Evolutionary conservation across 2,797 vertebrate genomes (phyloP).

Genomic region (Mareca penelope): DNA sequence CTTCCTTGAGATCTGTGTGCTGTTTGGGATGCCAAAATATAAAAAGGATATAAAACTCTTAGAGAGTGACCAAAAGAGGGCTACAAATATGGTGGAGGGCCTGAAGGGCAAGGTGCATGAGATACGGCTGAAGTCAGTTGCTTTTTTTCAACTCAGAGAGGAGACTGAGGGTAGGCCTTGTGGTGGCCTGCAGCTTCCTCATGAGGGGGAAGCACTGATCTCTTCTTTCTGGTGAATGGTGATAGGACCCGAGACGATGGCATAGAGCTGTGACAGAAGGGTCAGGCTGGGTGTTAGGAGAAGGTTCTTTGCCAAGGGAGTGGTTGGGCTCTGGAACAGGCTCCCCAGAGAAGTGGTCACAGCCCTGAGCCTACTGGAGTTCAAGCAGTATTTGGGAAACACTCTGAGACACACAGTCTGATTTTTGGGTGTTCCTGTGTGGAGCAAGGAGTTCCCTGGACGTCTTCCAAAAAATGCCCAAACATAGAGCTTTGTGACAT

Average conservation of each 20-base stretch:
- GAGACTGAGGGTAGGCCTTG: background rate
- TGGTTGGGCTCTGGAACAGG: background rate
- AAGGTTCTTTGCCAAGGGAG: background rate
- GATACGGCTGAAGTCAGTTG: background rate
- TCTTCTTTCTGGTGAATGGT: background rate
- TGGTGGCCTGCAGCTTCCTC: background rate
- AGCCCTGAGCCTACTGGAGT: fast-evolving
- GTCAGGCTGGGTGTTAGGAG: background rate
- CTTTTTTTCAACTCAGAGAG: background rate
- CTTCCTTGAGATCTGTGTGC: background rate
- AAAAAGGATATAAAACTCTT: background rate
- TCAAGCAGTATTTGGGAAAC: background rate
- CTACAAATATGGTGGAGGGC: background rate
- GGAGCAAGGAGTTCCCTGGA: too few relatives aligned
- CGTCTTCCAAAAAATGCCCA: too few relatives aligned
- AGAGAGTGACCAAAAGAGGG: background rate
- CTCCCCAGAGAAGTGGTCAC: background rate
- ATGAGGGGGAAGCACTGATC: background rate
- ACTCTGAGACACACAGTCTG: background rate
- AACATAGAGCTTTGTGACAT: too few relatives aligned
- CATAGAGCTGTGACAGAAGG: background rate
- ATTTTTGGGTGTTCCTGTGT: background rate
- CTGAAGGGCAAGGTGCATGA: background rate
- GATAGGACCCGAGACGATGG: background rate
- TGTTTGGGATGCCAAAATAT: background rate